phyloP scores from a whole-genome alignment of 2,113 vertebrate genomes.

The Meleagris gallopavo region DNA sequence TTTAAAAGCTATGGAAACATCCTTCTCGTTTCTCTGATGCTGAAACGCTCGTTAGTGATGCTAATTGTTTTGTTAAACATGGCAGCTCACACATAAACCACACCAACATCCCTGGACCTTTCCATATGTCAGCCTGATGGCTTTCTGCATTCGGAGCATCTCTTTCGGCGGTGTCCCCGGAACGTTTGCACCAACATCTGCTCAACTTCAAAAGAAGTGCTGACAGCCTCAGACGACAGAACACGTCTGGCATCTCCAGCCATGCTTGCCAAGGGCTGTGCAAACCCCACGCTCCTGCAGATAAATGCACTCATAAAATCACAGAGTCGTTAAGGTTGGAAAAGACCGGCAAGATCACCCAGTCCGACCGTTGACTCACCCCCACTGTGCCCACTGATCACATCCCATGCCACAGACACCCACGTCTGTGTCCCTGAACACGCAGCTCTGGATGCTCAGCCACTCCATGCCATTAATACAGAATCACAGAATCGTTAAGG shows the following conservation, averaged over 20 bases:
- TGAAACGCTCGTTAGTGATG: neutral
- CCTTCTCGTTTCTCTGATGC: neutral
- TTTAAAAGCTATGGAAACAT: neutral
- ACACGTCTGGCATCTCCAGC: neutral
- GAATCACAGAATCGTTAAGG: too few species aligned
- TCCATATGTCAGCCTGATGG: neutral
- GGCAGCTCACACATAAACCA: neutral
- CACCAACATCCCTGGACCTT: neutral
- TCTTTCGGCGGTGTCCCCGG: neutral
- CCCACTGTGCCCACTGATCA: too few species aligned
- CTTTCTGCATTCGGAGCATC: neutral
- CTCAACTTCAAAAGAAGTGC: neutral
- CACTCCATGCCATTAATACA: too few species aligned
- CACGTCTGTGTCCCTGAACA: too few species aligned
- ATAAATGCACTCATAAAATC: neutral
- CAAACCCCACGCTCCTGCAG: neutral
- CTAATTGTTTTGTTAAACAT: neutral
- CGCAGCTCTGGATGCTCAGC: too few species aligned
- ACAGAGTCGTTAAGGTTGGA: too few species aligned
- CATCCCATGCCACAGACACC: too few species aligned
- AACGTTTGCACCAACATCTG: slow-evolving; percentile 13
- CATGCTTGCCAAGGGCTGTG: neutral
- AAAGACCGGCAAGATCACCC: too few species aligned
- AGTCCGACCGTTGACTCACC: too few species aligned
- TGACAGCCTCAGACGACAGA: neutral